Conservation (phyloP, 2,113 vertebrate species). For the Ochotona princeps region DNA sequence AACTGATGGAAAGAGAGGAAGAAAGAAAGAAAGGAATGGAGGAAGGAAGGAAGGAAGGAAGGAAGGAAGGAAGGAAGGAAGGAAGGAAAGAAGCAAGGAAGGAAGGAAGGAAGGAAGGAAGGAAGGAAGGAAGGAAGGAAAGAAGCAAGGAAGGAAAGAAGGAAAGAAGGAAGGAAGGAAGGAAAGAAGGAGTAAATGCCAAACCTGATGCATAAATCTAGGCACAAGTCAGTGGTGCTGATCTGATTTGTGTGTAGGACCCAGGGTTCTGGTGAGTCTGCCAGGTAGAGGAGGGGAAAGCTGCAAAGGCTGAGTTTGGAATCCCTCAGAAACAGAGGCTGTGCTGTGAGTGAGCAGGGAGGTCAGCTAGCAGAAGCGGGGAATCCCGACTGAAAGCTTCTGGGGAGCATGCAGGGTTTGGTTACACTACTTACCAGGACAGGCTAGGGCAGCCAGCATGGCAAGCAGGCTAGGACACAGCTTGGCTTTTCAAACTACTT, state of each 20-base stretch:
- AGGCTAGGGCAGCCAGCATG: not conserved
- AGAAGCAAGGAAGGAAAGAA: not conserved
- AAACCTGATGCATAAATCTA: not conserved
- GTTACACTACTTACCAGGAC: not conserved
- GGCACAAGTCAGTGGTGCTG: not conserved
- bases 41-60: not conserved
- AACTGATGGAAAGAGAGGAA: not conserved
- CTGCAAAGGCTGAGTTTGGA: not conserved
- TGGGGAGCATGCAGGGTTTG: not conserved
- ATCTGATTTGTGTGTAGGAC: not conserved
- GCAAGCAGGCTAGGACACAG: not conserved
- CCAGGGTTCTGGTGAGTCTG: not conserved
- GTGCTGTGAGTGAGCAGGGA: not conserved
- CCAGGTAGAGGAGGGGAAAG: not conserved
- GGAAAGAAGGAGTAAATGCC: not conserved
- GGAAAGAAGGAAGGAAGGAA: not conserved
- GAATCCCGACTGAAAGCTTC: constrained; percentile 4
- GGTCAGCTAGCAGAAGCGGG: not conserved
- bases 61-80: not conserved
- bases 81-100: not conserved
- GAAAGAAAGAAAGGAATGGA: not conserved
- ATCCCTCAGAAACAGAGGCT: not conserved
- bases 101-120: not conserved
- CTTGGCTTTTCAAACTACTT: not conserved
- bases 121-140: not conserved